Conservation (phyloP, 2,888 invertebrate genomes). For the Nasonia oneida region DNA sequence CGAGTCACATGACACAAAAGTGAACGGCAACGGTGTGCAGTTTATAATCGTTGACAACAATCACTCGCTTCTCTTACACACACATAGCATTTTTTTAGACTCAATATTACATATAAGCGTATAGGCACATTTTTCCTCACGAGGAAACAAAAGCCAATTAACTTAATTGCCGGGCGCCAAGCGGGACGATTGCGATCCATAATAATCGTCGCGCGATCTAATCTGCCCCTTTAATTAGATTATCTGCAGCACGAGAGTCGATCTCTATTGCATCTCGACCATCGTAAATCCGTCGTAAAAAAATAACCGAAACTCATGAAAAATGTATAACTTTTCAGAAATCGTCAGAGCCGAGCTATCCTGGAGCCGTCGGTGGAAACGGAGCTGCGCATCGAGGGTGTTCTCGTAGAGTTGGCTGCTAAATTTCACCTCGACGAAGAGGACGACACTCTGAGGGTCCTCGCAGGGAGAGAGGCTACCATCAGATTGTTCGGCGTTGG, state of each 20-base stretch:
- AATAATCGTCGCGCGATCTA: neutral
- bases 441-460: slow-evolving; percentile 85
- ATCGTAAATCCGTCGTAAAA: too few species aligned
- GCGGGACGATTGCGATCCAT: neutral
- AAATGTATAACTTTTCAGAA: neutral
- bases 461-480: slow-evolving; percentile 82
- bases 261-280: neutral
- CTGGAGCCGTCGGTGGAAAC: neutral
- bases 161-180: neutral
- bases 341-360: neutral
- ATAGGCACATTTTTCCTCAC: neutral
- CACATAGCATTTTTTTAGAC: too few species aligned
- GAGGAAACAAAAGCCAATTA: neutral
- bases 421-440: slow-evolving; percentile 72
- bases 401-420: slow-evolving; percentile 50
- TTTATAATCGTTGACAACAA: slow-evolving; percentile 5
- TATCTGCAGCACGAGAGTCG: neutral
- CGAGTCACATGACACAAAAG: neutral
- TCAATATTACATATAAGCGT: neutral
- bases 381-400: slow-evolving; percentile 54
- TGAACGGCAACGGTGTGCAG: neutral
- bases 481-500: slow-evolving; percentile 89
- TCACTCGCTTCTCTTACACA: neutral
- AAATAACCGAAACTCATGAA: neutral
- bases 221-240: slow-evolving; percentile 2